Evolutionary conservation across 2,113 vertebrate genomes (phyloP).

Genomic region (Cacatua alba): DNA sequence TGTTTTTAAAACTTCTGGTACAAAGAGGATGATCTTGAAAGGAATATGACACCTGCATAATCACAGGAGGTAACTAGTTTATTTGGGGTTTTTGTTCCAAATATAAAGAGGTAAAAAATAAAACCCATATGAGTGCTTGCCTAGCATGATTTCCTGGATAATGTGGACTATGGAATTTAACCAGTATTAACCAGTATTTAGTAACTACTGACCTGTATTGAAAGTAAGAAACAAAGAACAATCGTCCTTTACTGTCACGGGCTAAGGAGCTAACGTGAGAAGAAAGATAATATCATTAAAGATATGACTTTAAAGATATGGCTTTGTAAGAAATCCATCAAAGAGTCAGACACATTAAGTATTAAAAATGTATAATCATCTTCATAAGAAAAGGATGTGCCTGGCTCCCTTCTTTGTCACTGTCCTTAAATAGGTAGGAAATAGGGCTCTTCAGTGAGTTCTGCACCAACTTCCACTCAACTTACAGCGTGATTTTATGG

Average conservation of each 20-base stretch:
- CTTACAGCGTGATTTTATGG: not conserved
- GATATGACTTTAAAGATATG: not conserved
- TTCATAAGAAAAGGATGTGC: conserved; percentile 13
- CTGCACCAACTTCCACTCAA: not conserved
- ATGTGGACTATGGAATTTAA: not conserved
- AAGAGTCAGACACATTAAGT: not conserved
- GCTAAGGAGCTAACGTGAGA: not conserved
- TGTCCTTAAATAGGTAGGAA: conserved; percentile 7
- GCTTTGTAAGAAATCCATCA: not conserved
- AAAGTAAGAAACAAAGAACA: not conserved
- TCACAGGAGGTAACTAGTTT: not conserved
- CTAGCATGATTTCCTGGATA: not conserved
- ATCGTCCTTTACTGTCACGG: not conserved
- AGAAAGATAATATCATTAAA: not conserved
- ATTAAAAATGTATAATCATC: not conserved
- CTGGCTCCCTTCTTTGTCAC: not conserved
- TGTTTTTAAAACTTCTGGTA: not conserved
- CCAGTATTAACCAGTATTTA: not conserved
- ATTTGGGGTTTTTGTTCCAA: not conserved
- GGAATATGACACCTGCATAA: not conserved
- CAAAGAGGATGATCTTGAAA: not conserved
- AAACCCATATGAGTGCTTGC: not conserved
- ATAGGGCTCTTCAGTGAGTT: not conserved
- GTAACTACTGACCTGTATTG: not conserved
- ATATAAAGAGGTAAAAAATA: not conserved